Conservation (phyloP, 1,140 invertebrate genomes). For the Cherax destructor region DNA sequence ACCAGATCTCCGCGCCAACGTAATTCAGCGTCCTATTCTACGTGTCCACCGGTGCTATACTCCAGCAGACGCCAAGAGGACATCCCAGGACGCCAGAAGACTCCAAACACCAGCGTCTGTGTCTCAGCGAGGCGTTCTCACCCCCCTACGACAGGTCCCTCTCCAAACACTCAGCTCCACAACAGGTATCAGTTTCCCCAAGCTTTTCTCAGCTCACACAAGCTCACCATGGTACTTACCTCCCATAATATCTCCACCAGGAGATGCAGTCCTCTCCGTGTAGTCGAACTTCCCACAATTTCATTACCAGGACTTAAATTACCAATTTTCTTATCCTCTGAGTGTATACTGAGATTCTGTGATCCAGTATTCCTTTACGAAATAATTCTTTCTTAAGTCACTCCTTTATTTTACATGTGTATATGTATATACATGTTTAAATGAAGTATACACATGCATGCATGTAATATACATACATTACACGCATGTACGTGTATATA, state of each 20-base stretch:
- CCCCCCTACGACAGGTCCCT: neutral
- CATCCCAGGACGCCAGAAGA: neutral
- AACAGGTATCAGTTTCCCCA: constrained; percentile 3
- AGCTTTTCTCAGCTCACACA: neutral
- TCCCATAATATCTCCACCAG: neutral
- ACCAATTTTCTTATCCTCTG: neutral
- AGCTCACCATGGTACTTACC: neutral
- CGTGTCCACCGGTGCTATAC: constrained; percentile 7
- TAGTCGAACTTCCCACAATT: neutral
- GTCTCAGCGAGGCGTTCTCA: neutral
- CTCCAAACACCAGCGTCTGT: neutral
- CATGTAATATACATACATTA: no score
- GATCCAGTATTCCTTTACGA: no score
- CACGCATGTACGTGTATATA: no score
- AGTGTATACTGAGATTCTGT: no score
- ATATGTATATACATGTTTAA: neutral
- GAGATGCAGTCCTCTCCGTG: neutral
- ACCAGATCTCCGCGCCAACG: constrained; percentile 62
- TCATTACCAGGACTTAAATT: neutral
- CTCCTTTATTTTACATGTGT: neutral
- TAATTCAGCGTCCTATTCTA: constrained; percentile 9
- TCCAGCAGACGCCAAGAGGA: neutral
- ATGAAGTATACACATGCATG: no score
- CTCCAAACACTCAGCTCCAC: neutral
- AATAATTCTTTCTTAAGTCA: neutral